Evolutionary conservation across 1,140 invertebrate genomes (phyloP), one percentile per base, ranked within the genome.

Genomic region (Brachionus koreanus): DNA sequence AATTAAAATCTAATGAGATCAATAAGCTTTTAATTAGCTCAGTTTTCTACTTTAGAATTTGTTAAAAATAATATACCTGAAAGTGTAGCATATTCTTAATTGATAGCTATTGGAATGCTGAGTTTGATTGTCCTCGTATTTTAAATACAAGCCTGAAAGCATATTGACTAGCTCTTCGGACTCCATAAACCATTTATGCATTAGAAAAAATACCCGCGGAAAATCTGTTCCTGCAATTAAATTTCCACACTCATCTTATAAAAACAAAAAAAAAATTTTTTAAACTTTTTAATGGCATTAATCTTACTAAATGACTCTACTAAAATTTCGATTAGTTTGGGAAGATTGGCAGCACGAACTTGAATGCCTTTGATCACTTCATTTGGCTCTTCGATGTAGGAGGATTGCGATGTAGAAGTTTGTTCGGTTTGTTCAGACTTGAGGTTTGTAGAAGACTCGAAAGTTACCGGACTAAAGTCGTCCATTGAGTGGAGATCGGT

Each of bases 151-250:
- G 10, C 43, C 42, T 13, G 42, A 57, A 35, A 89, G 86, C 25
- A 85, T 85, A 83, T 87, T 84, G 13, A 87, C 88, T 49, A 89
- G 84, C 9, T 88, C 86, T 77, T 87, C 86, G 33, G 88, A 89
- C 63, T 86, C 84, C 82, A 87, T 86, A 83, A 88, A 89, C 88
- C 88, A 89, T 83, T 88, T 87, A 84, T 89, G 88, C 88, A 89
- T 89, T 12, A 89, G 85, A 83, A 88, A 86, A 82, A 89, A 86
- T n/a, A 89, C 86, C 37, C 85, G 85, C 4, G 87, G 87, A 83
- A 85, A 88, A 82, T 88, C 86, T 49, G 85, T 85, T 46, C 87
- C 85, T 1, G 79, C 39, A 10, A 19, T 25, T 67, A 65, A 33
- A 43, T 82, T 63, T 19, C 57, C 79, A 33, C 19, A 57, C 4